phyloP scores from a whole-genome alignment of 2,113 vertebrate genomes.

The Dolichallabes microphthalmus region DNA sequence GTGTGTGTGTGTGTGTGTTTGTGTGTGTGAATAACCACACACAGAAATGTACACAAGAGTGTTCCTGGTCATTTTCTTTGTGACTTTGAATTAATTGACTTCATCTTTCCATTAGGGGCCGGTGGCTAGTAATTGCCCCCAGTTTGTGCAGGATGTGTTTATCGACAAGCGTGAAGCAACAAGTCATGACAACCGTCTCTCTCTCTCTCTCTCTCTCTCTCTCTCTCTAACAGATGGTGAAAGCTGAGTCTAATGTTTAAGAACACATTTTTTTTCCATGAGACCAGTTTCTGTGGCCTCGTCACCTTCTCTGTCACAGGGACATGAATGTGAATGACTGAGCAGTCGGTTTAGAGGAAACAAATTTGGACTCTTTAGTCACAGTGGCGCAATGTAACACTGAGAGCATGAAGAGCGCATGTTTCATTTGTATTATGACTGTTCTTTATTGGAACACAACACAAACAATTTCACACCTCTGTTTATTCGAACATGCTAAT shows the following conservation, averaged over 20 bases:
- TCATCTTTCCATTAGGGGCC: not conserved
- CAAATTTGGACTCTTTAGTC: not conserved
- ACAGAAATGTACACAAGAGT: not conserved
- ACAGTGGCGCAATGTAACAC: not conserved
- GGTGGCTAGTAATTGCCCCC: conserved; percentile 3
- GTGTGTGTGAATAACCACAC: no score
- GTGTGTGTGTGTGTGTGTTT: not conserved
- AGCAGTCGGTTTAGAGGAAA: not conserved
- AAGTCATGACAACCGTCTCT: conserved; percentile 44
- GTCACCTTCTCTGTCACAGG: not conserved
- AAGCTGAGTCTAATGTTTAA: conserved; percentile 17
- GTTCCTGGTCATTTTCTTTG: not conserved
- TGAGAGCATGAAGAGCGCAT: not conserved
- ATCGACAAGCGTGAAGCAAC: conserved; percentile 36
- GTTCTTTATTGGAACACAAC: not conserved
- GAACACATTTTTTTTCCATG: not conserved
- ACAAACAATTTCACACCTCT: no score
- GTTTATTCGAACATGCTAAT: not conserved
- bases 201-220: not conserved
- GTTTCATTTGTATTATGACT: not conserved
- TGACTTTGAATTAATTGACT: not conserved
- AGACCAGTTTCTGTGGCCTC: not conserved
- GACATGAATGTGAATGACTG: not conserved
- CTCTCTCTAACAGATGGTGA: conserved; percentile 31
- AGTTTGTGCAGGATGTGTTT: conserved; percentile 5